Conservation (phyloP, 2,113 vertebrate species). For the Lynx canadensis region DNA sequence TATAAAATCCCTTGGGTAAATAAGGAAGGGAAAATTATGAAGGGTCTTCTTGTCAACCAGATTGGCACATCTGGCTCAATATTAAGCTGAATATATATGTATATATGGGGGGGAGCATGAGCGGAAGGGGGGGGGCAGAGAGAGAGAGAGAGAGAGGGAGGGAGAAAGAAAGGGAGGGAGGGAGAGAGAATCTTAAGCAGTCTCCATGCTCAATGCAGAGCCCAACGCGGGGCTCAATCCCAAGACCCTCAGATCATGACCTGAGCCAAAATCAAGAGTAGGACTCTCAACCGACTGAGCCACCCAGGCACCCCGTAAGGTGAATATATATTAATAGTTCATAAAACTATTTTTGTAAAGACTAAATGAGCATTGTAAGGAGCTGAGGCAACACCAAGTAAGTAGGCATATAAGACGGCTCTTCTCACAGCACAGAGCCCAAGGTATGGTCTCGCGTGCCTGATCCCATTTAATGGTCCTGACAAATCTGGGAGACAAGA, state of each 20-base stretch:
- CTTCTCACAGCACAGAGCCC: neutral
- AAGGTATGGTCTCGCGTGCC: accelerated
- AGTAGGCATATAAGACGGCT: accelerated
- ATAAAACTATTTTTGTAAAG: neutral
- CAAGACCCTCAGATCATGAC: too few species aligned
- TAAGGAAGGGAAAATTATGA: neutral
- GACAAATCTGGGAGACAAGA: neutral
- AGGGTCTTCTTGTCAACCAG: neutral
- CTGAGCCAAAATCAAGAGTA: too few species aligned
- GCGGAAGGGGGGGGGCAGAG: too few species aligned
- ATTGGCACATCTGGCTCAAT: neutral
- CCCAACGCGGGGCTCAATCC: too few species aligned
- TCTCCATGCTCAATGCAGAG: too few species aligned
- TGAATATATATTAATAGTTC: neutral
- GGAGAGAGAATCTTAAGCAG: too few species aligned
- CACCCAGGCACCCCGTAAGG: neutral
- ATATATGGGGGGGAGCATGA: too few species aligned
- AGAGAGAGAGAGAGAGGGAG: too few species aligned
- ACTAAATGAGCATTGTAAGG: neutral
- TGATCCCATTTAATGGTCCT: neutral
- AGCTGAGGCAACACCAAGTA: neutral
- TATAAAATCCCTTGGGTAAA: neutral
- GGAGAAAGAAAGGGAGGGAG: too few species aligned
- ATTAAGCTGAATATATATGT: neutral
- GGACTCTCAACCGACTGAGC: too few species aligned